Conservation (phyloP, 2,888 invertebrate species). For the Chrysolina haemoptera region DNA sequence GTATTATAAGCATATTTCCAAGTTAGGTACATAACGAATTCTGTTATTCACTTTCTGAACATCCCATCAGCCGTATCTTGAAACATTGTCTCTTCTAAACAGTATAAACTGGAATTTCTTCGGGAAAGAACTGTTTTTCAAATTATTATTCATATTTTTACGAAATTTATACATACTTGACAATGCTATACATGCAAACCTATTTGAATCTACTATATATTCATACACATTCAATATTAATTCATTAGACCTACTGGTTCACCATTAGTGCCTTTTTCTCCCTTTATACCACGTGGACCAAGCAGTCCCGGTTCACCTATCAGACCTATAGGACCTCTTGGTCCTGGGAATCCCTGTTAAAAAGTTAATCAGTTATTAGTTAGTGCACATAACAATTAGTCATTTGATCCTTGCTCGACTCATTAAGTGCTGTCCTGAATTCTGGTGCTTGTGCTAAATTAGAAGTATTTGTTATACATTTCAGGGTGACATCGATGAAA, state of each 20-base stretch:
- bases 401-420: conserved; percentile 8
- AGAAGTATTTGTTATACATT: not conserved
- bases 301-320: conserved; percentile 66
- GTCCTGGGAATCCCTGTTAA: conserved; percentile 71
- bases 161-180: too few species aligned
- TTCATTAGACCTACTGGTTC: conserved; percentile 37
- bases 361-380: conserved; percentile 38
- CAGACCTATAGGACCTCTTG: conserved; percentile 67
- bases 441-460: conserved; percentile 14
- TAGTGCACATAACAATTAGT: conserved; percentile 16
- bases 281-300: conserved; percentile 42
- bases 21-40: too few species aligned
- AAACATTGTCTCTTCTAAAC: too few species aligned
- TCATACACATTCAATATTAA: not conserved
- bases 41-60: too few species aligned
- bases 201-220: not conserved
- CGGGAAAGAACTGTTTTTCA: too few species aligned
- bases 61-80: too few species aligned
- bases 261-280: conserved; percentile 40
- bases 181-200: not conserved
- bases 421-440: not conserved
- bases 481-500: too few species aligned
- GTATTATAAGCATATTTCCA: too few species aligned
- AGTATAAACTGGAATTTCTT: too few species aligned
- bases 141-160: too few species aligned